Conservation (phyloP, 2,888 invertebrate genomes). For the Lithophane ornitopus region DNA sequence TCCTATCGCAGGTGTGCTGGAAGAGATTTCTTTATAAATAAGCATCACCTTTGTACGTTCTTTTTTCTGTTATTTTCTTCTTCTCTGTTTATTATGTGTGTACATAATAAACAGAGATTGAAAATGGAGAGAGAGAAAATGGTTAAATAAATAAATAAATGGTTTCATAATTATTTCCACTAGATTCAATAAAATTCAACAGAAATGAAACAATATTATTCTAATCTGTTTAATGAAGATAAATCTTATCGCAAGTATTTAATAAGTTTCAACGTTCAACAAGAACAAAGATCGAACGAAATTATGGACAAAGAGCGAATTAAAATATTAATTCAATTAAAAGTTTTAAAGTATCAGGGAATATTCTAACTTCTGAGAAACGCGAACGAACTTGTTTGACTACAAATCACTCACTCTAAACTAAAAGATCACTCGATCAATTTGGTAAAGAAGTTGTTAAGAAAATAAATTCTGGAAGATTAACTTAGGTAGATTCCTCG, state of each 20-base stretch:
- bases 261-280: slow-evolving; percentile 41
- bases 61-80: too few relatives aligned
- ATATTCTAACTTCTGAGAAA: slow-evolving; percentile 1
- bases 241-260: slow-evolving; percentile 16
- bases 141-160: too few relatives aligned
- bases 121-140: too few relatives aligned
- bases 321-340: slow-evolving; percentile 49
- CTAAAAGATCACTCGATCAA: neutral
- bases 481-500: neutral
- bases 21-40: too few relatives aligned
- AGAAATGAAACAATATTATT: neutral
- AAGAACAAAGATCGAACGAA: slow-evolving; percentile 43
- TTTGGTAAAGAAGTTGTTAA: neutral
- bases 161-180: neutral
- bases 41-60: too few relatives aligned
- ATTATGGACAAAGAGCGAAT: slow-evolving; percentile 25
- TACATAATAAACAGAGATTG: too few relatives aligned
- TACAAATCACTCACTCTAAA: too few relatives aligned
- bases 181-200: neutral
- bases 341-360: slow-evolving; percentile 35
- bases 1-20: too few relatives aligned
- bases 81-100: too few relatives aligned
- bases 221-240: slow-evolving; percentile 14
- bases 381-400: slow-evolving; percentile 1
- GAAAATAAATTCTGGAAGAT: neutral